Percentiles rank a stretch among this genome's conserved stretches.
Evolutionary conservation across 2,888 invertebrate species (phyloP).

Genomic region (Thera britannica): DNA sequence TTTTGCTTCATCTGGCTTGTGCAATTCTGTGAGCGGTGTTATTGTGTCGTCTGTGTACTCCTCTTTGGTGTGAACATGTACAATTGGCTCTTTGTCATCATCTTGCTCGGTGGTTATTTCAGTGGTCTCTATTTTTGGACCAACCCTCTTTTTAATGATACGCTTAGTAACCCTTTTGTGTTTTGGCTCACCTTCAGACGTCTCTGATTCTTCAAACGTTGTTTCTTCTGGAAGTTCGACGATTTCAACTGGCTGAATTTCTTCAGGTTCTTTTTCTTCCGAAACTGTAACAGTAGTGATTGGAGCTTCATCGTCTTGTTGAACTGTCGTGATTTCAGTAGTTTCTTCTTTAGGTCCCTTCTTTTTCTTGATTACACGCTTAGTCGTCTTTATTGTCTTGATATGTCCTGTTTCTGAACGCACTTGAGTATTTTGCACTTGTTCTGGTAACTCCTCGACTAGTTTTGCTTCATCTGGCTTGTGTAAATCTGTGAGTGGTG

Average conservation of each 20-base stretch:
- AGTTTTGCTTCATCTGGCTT: conserved; percentile 36
- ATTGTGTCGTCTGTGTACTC: conserved; percentile 41
- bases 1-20: conserved; percentile 33
- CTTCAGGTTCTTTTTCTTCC: conserved; percentile 58
- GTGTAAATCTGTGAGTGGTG: conserved; percentile 37
- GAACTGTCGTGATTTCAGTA: conserved; percentile 39
- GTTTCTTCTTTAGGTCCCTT: conserved; percentile 36
- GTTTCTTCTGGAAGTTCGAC: conserved; percentile 45
- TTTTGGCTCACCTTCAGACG: conserved; percentile 33
- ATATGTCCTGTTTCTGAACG: conserved; percentile 45
- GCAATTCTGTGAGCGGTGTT: conserved; percentile 36
- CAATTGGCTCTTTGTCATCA: not conserved
- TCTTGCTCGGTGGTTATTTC: conserved; percentile 1
- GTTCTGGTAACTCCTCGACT: conserved; percentile 47
- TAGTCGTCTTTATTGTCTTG: conserved; percentile 51
- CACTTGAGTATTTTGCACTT: conserved; percentile 42
- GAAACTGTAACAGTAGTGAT: conserved; percentile 52
- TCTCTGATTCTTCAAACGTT: conserved; percentile 42
- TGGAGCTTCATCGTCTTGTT: conserved; percentile 38
- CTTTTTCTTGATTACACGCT: conserved; percentile 35
- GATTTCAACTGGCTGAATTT: conserved; percentile 34
- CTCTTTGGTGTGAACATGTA: not conserved
- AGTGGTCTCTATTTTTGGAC: not conserved
- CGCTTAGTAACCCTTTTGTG: not conserved
- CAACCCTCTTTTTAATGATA: not conserved